Base-by-base conservation (phyloP, 1,140 invertebrate genomes). In the Odontomachus brunneus region DNA sequence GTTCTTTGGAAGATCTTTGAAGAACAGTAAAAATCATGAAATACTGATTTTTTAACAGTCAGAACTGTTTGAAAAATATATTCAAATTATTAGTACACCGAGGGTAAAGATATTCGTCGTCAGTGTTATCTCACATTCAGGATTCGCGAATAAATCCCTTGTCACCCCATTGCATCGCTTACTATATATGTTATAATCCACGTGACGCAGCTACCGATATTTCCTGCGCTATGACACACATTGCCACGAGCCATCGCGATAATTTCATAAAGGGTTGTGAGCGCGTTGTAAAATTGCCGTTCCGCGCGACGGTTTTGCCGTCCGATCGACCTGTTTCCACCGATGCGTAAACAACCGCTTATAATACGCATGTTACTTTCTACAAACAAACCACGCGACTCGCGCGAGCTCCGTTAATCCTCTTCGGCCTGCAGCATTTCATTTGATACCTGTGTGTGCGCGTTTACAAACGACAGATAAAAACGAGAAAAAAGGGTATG, bases 321-420 rank as follows among this genome's bases (percentile, higher is more conserved):
- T 3, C n/a, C 19, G 48, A 51, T 26, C 24, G 38, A 62, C 57
- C 19, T 24, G 51, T 53, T 65, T 76, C 33, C 44, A 22, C 33
- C 14, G 44, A 33, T 75, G 55, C 55, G 3, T 63, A 63, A 62
- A 49, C 17, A 51, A 26, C 3, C 17, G 26, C 14, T 51, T 19
- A 44, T 44, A 44, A 44, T 44, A 59, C 15, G 4, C 3, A 71
- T 7, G 19, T 26, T 74, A 51, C 26, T 38, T 76, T 26, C 26
- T 24, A 12, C 26, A 66, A 67, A 49, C 22, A 67, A 76, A 66
- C 14, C 72, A 51, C 44, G n/a, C 24, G 38, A 81, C 51, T 72
- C 24, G 2, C 4, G n/a, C 73, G n/a, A n/a, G n/a, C n/a, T n/a
- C 19, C 51, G 15, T 73, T 60, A 9, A 60, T 78, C 71, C 5